Conservation (phyloP, 2,888 invertebrate genomes). For the Cryptocheilus praepositus region DNA sequence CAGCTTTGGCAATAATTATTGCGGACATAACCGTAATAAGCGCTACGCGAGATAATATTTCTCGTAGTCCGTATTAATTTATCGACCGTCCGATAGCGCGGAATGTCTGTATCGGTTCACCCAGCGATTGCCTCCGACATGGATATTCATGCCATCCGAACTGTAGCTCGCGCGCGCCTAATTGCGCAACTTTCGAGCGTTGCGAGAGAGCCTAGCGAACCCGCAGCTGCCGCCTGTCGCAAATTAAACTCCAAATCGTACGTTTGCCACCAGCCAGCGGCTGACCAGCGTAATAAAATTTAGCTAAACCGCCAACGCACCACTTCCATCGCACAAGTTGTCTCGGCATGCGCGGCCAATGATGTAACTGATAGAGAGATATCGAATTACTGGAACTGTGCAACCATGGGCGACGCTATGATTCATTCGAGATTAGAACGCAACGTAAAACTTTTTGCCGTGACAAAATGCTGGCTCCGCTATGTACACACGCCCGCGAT, state of each 20-base stretch:
- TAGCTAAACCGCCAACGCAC: slow-evolving; percentile 4
- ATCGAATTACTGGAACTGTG: slow-evolving; percentile 22
- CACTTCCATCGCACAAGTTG: not conserved
- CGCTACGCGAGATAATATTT: slow-evolving; percentile 17
- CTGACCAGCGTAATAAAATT: not conserved
- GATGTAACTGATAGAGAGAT: slow-evolving; percentile 44
- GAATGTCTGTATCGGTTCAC: not conserved
- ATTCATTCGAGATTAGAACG: slow-evolving; percentile 37
- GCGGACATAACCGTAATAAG: slow-evolving; percentile 30
- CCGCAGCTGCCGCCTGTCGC: slow-evolving; percentile 1
- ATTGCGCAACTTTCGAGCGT: slow-evolving; percentile 3
- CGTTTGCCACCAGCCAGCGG: not conserved
- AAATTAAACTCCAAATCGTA: slow-evolving; percentile 3
- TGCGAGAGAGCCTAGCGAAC: too few relatives aligned
- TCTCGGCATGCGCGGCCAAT: slow-evolving; percentile 16
- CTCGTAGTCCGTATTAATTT: slow-evolving; percentile 29
- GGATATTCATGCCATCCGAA: slow-evolving; percentile 5
- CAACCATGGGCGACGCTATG: slow-evolving; percentile 21
- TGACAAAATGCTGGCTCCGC: too few relatives aligned
- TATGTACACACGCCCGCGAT: not conserved
- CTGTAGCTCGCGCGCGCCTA: not conserved
- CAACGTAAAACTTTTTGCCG: not conserved
- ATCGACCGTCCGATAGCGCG: slow-evolving; percentile 12
- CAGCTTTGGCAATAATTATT: slow-evolving; percentile 35
- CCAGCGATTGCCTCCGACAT: slow-evolving; percentile 1